These are phyloP conservation scores for Takifugu rubripes DNA, from an alignment of 2,797 vertebrate genomes.

Conservation along the genomic window DNA sequence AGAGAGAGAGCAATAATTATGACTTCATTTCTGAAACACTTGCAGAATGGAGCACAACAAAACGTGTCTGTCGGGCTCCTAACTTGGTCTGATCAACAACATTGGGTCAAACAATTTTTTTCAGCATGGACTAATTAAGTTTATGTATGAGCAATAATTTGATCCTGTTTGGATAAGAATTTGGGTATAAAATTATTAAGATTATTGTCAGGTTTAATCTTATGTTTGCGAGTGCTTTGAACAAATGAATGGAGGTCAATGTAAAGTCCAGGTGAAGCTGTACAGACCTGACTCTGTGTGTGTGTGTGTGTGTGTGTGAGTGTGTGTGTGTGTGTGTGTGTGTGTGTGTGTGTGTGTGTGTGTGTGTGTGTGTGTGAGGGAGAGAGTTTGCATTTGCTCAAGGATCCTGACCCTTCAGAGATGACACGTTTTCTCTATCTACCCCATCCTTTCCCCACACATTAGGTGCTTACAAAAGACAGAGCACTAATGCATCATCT, in stretches of 20 bases:
- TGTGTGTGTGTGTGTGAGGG: conserved; percentile 28
- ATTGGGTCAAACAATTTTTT: too few relatives aligned
- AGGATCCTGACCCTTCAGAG: conserved; percentile 79
- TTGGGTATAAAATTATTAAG: too few relatives aligned
- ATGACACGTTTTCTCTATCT: conserved; percentile 77
- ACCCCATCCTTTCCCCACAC: conserved; percentile 92
- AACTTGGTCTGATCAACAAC: too few relatives aligned
- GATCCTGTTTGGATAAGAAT: too few relatives aligned
- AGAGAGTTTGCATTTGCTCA: conserved; percentile 74
- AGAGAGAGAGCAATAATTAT: conserved; percentile 93
- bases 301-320: too few relatives aligned
- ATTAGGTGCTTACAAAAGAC: conserved; percentile 99
- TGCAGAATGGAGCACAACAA: conserved; percentile 81
- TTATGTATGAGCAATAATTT: too few relatives aligned
- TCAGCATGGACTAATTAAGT: too few relatives aligned
- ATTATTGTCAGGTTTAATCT: too few relatives aligned
- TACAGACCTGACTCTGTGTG: too few relatives aligned
- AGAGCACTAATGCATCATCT: conserved; percentile 99
- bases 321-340: conserved; percentile 16
- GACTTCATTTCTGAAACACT: conserved; percentile 92
- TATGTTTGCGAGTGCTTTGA: too few relatives aligned
- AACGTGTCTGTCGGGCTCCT: conserved; percentile 2
- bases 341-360: conserved; percentile 8
- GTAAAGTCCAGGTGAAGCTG: too few relatives aligned
- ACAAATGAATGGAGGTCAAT: too few relatives aligned